Evolutionary conservation across 2,797 vertebrate species (phyloP).

Genomic region (Acanthis flammea): DNA sequence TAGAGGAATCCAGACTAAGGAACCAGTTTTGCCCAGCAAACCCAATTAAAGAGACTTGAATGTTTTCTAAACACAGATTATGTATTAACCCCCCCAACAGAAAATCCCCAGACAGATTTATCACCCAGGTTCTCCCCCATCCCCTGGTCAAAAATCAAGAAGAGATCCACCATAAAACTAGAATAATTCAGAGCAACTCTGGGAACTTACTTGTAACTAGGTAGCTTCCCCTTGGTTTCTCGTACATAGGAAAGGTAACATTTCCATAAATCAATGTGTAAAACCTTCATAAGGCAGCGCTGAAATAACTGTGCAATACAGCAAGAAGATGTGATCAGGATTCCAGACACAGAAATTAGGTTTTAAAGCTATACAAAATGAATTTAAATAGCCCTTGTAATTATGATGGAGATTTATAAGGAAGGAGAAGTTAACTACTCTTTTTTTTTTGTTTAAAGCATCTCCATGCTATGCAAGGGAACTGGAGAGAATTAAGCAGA

Average conservation of each 20-base stretch:
- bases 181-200: constrained; percentile 6
- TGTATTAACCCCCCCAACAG: background rate
- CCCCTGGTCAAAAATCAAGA: background rate
- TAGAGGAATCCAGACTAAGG: background rate
- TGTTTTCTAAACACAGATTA: background rate
- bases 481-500: background rate
- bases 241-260: constrained; percentile 98
- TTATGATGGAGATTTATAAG: background rate
- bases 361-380: background rate
- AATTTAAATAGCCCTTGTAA: background rate
- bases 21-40: background rate
- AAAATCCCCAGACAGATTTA: background rate
- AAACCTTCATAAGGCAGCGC: constrained; percentile 99
- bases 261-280: constrained; percentile 99
- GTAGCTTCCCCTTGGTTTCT: constrained; percentile 99
- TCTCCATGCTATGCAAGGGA: background rate
- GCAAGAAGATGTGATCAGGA: constrained; percentile 64
- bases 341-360: background rate
- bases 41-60: background rate
- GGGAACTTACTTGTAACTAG: constrained; percentile 96
- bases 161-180: background rate
- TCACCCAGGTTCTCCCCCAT: background rate
- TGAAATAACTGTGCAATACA: constrained; percentile 90
- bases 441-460: background rate
- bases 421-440: background rate